A percentile compares a stretch with the other conserved stretches of the same genome.
These are phyloP conservation scores for Plutella xylostella DNA, from an alignment of 2,888 invertebrate species.

Conservation along the genomic window DNA sequence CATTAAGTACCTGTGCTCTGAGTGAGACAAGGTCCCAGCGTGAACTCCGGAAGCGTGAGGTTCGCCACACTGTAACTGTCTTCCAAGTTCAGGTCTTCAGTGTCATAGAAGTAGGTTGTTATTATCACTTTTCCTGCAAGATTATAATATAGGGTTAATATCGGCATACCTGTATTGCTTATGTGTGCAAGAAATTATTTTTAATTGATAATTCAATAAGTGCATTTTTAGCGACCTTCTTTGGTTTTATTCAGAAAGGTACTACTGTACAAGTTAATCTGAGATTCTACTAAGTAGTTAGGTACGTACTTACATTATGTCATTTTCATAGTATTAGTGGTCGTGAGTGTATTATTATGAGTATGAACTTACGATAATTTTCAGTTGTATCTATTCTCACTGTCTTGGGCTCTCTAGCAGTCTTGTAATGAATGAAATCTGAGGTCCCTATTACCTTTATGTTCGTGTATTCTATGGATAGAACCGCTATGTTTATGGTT, in stretches of 20 bases:
- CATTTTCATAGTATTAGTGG: too few relatives aligned
- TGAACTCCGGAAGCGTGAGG: background rate
- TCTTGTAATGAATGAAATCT: background rate
- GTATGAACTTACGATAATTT: background rate
- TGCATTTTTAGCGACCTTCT: too few relatives aligned
- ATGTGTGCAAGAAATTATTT: too few relatives aligned
- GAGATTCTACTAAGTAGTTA: too few relatives aligned
- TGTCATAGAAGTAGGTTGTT: background rate
- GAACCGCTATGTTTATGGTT: background rate
- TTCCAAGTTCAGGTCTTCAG: background rate
- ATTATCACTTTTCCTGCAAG: background rate
- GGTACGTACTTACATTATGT: too few relatives aligned
- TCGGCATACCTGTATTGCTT: too few relatives aligned
- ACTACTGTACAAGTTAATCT: too few relatives aligned
- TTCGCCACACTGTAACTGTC: background rate
- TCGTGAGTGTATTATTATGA: background rate
- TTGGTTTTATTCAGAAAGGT: too few relatives aligned
- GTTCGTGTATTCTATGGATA: background rate
- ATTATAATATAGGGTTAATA: too few relatives aligned
- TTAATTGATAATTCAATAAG: too few relatives aligned
- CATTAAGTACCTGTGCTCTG: background rate
- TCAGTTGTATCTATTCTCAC: background rate
- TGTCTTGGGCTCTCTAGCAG: background rate
- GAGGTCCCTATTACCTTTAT: background rate
- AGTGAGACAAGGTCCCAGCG: background rate